These are phyloP conservation scores for Actinernus sp. DNA, from an alignment of 92 coral and sea anemone genomes.

Conservation along the genomic window DNA sequence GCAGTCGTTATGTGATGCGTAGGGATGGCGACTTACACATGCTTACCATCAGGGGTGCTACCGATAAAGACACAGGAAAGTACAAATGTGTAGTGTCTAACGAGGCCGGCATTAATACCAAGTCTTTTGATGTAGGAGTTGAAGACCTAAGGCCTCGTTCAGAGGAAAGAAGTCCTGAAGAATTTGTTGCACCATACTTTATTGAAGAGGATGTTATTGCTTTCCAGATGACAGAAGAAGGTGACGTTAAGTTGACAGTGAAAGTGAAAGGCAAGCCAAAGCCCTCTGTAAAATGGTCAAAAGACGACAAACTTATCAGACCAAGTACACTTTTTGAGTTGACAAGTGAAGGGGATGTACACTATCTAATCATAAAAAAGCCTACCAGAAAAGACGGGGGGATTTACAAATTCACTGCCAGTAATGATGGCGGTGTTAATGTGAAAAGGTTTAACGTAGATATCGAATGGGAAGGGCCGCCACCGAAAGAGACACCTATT, in stretches of 20 bases:
- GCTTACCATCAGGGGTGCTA: slow-evolving; percentile 71
- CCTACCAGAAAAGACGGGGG: slow-evolving; percentile 85
- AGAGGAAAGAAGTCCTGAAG: slow-evolving; percentile 32
- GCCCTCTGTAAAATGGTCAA: slow-evolving; percentile 75
- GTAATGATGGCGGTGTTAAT: slow-evolving; percentile 78
- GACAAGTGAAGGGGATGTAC: slow-evolving; percentile 64
- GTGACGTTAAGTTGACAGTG: slow-evolving; percentile 69
- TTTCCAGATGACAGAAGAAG: slow-evolving; percentile 67
- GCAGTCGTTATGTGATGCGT: slow-evolving; percentile 65
- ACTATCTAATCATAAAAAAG: slow-evolving; percentile 56
- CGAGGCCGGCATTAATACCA: slow-evolving; percentile 54
- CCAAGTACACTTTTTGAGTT: slow-evolving; percentile 59
- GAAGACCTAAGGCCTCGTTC: slow-evolving; percentile 35
- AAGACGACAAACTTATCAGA: slow-evolving; percentile 51
- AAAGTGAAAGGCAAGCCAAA: slow-evolving; percentile 72
- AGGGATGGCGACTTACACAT: slow-evolving; percentile 77
- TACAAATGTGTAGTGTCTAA: slow-evolving; percentile 86
- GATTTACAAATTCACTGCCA: slow-evolving; percentile 81
- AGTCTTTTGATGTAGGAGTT: slow-evolving; percentile 52
- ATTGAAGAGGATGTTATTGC: slow-evolving; percentile 46
- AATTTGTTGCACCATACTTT: slow-evolving; percentile 65
- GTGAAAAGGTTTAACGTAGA: slow-evolving; percentile 80
- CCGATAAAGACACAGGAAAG: slow-evolving; percentile 76
- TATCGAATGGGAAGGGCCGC: slow-evolving; percentile 66
- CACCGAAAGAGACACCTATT: slow-evolving; percentile 28